Percentiles rank a stretch among this genome's conserved stretches.
phyloP scores from a whole-genome alignment of 2,888 invertebrate species.

The Thymelicus acteon region DNA sequence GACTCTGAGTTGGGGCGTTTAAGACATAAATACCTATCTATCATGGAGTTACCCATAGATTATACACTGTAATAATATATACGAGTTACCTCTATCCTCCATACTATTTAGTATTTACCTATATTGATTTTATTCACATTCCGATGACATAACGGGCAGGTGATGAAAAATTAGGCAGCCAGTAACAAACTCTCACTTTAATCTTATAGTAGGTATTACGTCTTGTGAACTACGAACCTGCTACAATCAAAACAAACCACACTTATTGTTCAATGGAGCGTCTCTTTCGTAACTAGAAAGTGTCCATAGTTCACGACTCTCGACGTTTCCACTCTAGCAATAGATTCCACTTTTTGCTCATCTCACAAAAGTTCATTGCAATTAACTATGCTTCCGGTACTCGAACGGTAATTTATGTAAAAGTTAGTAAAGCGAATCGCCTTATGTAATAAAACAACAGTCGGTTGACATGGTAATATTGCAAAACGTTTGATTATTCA shows the following conservation, averaged over 20 bases:
- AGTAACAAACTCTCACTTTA: slow-evolving; percentile 11
- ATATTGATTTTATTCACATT: background rate
- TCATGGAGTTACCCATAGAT: no score
- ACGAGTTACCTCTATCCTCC: no score
- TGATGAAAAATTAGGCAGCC: background rate
- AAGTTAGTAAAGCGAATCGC: slow-evolving; percentile 4
- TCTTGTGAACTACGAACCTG: slow-evolving; percentile 50
- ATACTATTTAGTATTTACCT: no score
- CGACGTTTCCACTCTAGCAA: slow-evolving; percentile 32
- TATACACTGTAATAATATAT: no score
- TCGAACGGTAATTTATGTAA: slow-evolving; percentile 42
- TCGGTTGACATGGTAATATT: slow-evolving; percentile 10
- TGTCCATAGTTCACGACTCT: slow-evolving; percentile 55
- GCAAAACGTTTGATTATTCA: slow-evolving; percentile 28
- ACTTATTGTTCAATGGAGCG: slow-evolving; percentile 65
- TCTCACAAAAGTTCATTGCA: slow-evolving; percentile 39
- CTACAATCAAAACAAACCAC: slow-evolving; percentile 57
- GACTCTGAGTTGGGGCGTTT: no score
- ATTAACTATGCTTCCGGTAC: slow-evolving; percentile 18
- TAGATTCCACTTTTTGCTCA: slow-evolving; percentile 45
- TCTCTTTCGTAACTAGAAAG: slow-evolving; percentile 79
- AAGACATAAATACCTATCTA: no score
- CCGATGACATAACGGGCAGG: background rate
- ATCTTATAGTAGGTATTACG: slow-evolving; percentile 3
- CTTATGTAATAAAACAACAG: slow-evolving; percentile 12